Base-by-base conservation (phyloP, 2,888 invertebrate species). In the Tipula vernalis region DNA sequence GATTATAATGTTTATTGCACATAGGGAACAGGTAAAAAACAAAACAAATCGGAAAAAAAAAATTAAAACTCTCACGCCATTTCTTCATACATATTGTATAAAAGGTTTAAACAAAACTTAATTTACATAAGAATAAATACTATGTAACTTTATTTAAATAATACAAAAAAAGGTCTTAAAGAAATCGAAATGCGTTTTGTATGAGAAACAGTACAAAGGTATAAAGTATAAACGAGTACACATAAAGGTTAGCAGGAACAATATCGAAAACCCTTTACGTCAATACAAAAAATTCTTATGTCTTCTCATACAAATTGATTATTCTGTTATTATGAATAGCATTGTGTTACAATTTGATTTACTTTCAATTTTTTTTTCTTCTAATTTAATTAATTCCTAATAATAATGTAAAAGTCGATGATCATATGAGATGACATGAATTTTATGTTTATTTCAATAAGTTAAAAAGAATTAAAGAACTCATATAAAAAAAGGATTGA, bases 321-420 rank as follows among this genome's bases (percentile, higher is more conserved):
- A 28, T 71, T 71, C 18, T 71, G 28, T 71, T 71, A 18, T 71
- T 71, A 3, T 28, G 3, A 28, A 18, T 15, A 28, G 10, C 28
- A 18, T 8, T 71, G 2, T 71, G 71, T 71, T 71, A 71, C 18
- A 71, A 10, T 71, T 71, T 71, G 71, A 71, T 71, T 71, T 71
- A 71, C 71, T 71, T 71, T 71, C 71, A 28, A 39, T 2, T 39
- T 57, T 57, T 57, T 57, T 51, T 2, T 28, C n/a, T 47, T n/a
- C n/a, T n/a, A n/a, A 71, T 71, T 71, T 71, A 71, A 71, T 71
- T 71, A 71, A 71, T 71, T 71, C 71, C 71, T 71, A 71, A 71
- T 71, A 71, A 71, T 71, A 71, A 71, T 71, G 71, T 71, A 71
- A 71, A 71, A 71, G 71, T 71, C 71, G 71, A 71, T 71, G 71